These are phyloP conservation scores for Falco biarmicus DNA, from an alignment of 2,797 vertebrate genomes.

Conservation along the genomic window DNA sequence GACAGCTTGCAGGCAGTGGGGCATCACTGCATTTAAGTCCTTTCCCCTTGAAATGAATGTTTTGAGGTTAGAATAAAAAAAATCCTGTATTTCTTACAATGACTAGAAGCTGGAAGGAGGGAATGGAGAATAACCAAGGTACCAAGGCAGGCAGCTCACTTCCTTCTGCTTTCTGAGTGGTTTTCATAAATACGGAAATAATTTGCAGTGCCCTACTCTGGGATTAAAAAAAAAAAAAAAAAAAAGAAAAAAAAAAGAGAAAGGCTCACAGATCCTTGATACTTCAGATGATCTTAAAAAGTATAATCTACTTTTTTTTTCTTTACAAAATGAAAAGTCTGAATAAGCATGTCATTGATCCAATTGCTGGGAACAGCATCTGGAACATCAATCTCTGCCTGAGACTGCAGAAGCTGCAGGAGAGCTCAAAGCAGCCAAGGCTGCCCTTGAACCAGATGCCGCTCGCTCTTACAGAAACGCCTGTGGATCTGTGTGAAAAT, in stretches of 20 bases:
- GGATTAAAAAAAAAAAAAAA: not conserved
- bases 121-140: not conserved
- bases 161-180: not conserved
- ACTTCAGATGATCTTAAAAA: not conserved
- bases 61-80: not conserved
- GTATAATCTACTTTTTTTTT: not conserved
- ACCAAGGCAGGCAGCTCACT: not conserved
- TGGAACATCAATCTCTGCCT: constrained; percentile 47
- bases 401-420: constrained; percentile 15
- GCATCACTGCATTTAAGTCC: not conserved
- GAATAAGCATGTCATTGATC: constrained; percentile 32
- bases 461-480: not conserved
- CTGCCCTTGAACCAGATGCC: constrained; percentile 53
- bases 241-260: not conserved
- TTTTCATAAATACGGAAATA: not conserved
- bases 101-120: not conserved
- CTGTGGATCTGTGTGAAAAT: constrained; percentile 38
- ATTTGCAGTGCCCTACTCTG: not conserved
- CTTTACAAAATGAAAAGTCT: not conserved
- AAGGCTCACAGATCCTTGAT: not conserved
- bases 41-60: not conserved
- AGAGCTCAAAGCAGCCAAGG: not conserved
- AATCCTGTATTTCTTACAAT: not conserved
- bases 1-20: not conserved
- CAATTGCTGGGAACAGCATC: not conserved